Evolutionary conservation across 2,113 vertebrate species (phyloP), one percentile per base, ranked within the genome.

Genomic region (Vulpes vulpes): DNA sequence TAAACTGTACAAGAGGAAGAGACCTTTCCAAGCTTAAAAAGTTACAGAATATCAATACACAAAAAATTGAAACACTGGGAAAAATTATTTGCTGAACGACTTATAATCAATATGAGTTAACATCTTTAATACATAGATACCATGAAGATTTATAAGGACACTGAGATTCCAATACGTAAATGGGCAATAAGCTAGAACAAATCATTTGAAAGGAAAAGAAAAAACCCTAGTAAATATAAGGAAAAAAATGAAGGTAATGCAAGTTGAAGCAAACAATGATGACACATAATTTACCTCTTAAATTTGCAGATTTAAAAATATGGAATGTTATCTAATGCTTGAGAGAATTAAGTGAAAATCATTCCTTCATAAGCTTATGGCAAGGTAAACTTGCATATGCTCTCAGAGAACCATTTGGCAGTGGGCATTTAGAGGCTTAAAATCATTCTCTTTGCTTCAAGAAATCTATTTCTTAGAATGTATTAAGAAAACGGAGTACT

Each of bases 1-100:
- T 79, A 55, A 71, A 73, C 8, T 59, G 15, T 32, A 82, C 8
- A 51, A 78, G 20, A 65, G 11, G 22, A 69, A 12, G 71, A 85
- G 14, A 35, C 53, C 30, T 57, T 96, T 35, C 35, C 27, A 87
- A 90, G 38, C 79, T 80, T 67, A 89, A 93, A 93, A 92, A 96
- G 60, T 53, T 51, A 69, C 1, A 78, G 22, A 81, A 64, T 4
- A 11, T n/a, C 22, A 86, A 57, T 51, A 73, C 22, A 64, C 5
- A 65, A 64, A 74, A 91, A 79, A 62, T 80, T 32, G 62, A 85
- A 15, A 17, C 17, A 89, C 83, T 8, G 16, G 73, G 20, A 84
- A 94, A 89, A 97, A 97, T 23, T 57, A 91, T 38, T 78, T 91
- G 62, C 67, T 90, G 4, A 93, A 95, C 55, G 35, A 65, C 53